phyloP scores from a whole-genome alignment of 2,113 vertebrate genomes.

The Salvator merianae region DNA sequence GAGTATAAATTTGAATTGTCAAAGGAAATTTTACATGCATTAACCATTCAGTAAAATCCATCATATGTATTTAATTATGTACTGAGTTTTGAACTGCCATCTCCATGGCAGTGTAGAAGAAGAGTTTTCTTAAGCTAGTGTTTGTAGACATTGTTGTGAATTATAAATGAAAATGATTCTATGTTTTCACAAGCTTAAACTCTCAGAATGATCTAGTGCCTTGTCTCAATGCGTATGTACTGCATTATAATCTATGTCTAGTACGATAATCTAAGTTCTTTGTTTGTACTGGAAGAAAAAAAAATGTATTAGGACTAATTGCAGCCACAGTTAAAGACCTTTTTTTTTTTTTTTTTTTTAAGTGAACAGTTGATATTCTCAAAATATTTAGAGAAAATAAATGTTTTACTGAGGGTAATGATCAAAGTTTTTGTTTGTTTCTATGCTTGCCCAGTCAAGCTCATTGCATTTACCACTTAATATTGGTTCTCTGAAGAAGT shows the following conservation, averaged over 20 bases:
- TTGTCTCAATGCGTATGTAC: background rate
- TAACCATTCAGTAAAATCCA: conserved; percentile 73
- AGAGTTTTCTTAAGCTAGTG: conserved; percentile 38
- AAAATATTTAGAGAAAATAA: background rate
- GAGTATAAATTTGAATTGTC: conserved; percentile 81
- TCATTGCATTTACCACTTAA: too few species aligned
- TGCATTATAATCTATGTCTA: background rate
- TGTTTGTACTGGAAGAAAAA: background rate
- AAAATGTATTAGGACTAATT: too few species aligned
- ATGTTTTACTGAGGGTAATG: background rate
- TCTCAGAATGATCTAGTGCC: background rate
- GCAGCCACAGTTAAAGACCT: too few species aligned
- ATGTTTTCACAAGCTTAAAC: conserved; percentile 11
- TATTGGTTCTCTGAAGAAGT: too few species aligned
- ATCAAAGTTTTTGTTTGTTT: too few species aligned
- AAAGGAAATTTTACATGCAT: conserved; percentile 78
- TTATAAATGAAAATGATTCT: conserved; percentile 14
- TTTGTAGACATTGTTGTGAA: conserved; percentile 41
- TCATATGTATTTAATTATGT: conserved; percentile 80
- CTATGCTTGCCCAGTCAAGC: too few species aligned
- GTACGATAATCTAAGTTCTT: background rate
- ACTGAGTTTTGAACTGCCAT: conserved; percentile 63
- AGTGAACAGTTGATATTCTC: too few species aligned
- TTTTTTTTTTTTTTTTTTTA: too few species aligned
- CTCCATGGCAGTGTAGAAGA: conserved; percentile 53